Evolutionary conservation across 2,797 vertebrate genomes (phyloP).

Genomic region (Anguilla obscura): DNA sequence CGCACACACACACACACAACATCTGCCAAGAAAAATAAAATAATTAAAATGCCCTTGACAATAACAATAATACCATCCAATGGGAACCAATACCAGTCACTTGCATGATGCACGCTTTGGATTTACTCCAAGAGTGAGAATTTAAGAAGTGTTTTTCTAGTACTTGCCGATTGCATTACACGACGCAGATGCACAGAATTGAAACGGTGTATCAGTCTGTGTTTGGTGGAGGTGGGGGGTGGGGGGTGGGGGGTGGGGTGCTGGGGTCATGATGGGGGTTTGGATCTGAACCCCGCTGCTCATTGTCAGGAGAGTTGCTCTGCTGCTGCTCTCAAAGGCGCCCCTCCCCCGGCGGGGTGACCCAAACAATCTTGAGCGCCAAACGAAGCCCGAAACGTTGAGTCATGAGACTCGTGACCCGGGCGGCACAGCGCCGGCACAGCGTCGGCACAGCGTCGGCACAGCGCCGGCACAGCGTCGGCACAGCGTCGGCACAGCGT

Average conservation of each 20-base stretch:
- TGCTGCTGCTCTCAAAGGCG: background rate
- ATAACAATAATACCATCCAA: constrained; percentile 2
- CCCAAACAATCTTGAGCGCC: background rate
- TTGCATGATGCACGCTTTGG: background rate
- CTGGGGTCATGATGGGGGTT: background rate
- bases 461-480: no score
- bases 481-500: no score
- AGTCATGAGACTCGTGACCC: no score
- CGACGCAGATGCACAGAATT: background rate
- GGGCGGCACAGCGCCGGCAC: no score
- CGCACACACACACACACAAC: background rate
- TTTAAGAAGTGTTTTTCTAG: background rate
- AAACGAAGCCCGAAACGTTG: background rate
- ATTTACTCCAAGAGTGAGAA: background rate
- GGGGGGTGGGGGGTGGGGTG: background rate
- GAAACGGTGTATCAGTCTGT: background rate
- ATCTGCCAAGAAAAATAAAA: constrained; percentile 11
- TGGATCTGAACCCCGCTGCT: background rate
- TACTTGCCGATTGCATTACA: background rate
- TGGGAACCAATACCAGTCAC: background rate
- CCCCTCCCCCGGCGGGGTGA: background rate
- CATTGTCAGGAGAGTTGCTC: background rate
- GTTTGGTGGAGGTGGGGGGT: background rate
- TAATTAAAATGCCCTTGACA: background rate
- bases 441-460: no score